Evolutionary conservation across 35 echinoderm and acorn worm genomes (phyloP), one percentile per base, ranked within the genome.

Genomic region (Apostichopus parvimensis): DNA sequence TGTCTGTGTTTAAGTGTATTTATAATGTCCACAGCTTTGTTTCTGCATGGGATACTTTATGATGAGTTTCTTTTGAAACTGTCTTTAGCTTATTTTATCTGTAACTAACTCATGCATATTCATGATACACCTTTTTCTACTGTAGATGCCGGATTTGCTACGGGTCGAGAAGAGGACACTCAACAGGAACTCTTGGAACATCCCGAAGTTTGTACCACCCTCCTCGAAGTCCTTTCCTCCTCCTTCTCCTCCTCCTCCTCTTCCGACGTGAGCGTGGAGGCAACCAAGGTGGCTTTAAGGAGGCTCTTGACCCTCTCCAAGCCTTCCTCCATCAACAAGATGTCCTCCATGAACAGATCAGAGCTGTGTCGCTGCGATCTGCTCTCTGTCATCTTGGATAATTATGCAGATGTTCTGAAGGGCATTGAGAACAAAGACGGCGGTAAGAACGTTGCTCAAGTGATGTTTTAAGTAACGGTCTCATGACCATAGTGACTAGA

Each of bases 301-400:
- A 87, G 85, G 57, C 85, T 87, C 6, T 26, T 87, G 57, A 71
- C 57, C 17, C 57, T 87, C 22, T 87, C 85, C 12, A 87, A 87
- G 17, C 64, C 54, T 87, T 87, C 85, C 57, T 87, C 85, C 9
- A 58, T 87, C 57, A 87, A 87, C 85, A 87, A 66, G 57, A 87
- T 87, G 85, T 62, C 85, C 18, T 65, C 85, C 52, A 34, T 87
- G 9, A 87, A 87, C 58, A 17, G 64, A 11, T 24, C 85, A 7
- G 64, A 87, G 85, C 57, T 87, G 14, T 87, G 85, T 23, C 18
- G 24, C 11, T 65, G 57, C 64, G 58, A 87, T 22, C 24, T 87
- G 23, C 34, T 87, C n/a, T 87, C 85, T 66, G 85, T 87, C 17
- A 87, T 87, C 20, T 14, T 87, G 85, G 85, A 87, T 71, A 56